Conservation (phyloP, 2,797 vertebrate genomes). For the Limnodromus scolopaceus region DNA sequence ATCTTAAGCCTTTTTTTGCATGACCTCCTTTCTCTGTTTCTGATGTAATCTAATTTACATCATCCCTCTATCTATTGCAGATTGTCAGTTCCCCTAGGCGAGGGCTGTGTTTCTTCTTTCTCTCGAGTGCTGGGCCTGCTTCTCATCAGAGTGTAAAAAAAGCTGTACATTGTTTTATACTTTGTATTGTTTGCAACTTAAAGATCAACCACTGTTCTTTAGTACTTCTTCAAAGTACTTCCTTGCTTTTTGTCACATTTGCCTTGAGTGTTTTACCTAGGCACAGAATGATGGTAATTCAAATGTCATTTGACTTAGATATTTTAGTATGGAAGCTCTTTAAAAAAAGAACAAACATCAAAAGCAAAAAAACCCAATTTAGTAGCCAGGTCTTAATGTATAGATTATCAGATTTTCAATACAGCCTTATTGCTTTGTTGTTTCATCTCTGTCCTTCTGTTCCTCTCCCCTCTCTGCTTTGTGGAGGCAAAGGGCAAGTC, state of each 20-base stretch:
- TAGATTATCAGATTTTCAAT: background rate
- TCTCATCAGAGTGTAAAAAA: background rate
- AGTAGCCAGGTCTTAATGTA: background rate
- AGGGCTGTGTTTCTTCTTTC: background rate
- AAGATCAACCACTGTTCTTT: background rate
- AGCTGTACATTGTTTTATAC: background rate
- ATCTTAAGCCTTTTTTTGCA: background rate
- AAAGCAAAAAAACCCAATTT: background rate
- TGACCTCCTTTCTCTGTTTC: conserved; percentile 8
- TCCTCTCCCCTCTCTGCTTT: background rate
- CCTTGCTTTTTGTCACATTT: background rate
- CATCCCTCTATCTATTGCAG: background rate
- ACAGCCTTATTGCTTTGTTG: background rate
- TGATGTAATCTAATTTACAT: background rate
- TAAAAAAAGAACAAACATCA: background rate
- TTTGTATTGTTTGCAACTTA: background rate
- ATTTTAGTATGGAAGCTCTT: background rate
- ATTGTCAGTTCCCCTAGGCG: background rate
- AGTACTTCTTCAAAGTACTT: background rate
- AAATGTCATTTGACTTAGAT: background rate
- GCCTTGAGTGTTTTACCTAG: background rate
- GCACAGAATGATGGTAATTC: background rate
- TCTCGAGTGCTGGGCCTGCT: background rate
- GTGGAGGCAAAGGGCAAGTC: background rate
- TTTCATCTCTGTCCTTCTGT: background rate